Evolutionary conservation across 2,888 invertebrate species (phyloP).

Genomic region (Apeira syringaria): DNA sequence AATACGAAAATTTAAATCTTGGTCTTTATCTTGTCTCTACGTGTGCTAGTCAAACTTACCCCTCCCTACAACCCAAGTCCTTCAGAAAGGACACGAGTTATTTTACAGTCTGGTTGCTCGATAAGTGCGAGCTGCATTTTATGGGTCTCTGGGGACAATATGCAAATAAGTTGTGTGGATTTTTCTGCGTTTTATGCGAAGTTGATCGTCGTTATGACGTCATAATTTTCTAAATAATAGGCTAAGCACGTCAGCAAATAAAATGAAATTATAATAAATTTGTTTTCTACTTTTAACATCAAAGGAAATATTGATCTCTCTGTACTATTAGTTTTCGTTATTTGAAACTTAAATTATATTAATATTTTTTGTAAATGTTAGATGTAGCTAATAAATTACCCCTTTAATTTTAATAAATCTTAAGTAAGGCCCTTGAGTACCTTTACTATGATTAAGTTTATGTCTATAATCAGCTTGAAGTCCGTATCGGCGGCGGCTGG

Average conservation of each 20-base stretch:
- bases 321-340: no score
- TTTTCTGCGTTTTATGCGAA: constrained; percentile 19
- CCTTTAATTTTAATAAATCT: no score
- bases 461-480: no score
- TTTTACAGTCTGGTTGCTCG: constrained; percentile 16
- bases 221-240: constrained; percentile 15
- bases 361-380: no score
- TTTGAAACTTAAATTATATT: no score
- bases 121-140: constrained; percentile 19
- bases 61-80: background rate
- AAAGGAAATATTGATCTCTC: no score
- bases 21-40: no score
- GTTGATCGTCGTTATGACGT: constrained; percentile 12
- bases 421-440: no score
- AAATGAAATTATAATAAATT: constrained; percentile 1
- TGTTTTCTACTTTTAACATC: background rate
- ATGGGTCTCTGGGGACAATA: constrained; percentile 12
- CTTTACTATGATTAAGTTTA: no score
- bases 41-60: background rate
- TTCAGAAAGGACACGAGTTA: constrained; percentile 11
- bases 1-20: no score
- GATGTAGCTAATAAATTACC: no score
- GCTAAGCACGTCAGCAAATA: background rate
- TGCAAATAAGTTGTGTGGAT: constrained; percentile 19
- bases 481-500: no score